Conservation (phyloP, 2,113 vertebrate genomes). For the Rafetus swinhoei region DNA sequence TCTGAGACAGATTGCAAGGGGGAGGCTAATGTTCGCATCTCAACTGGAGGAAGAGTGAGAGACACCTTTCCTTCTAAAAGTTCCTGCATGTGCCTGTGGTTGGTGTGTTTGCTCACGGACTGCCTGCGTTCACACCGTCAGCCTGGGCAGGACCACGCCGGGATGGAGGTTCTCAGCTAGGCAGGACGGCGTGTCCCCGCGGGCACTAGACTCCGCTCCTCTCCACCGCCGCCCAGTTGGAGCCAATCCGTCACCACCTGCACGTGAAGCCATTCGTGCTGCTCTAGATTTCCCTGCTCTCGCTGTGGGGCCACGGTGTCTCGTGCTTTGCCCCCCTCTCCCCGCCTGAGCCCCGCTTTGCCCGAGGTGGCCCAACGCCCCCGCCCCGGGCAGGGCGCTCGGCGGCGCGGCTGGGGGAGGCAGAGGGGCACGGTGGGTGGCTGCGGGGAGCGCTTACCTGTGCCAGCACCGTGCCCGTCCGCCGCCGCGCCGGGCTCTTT, state of each 20-base stretch:
- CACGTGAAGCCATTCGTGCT: too few species aligned
- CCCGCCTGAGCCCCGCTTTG: too few species aligned
- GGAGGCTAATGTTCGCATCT: not conserved
- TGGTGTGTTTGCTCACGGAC: not conserved
- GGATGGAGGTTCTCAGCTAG: not conserved
- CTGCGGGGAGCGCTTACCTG: not conserved
- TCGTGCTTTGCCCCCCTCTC: not conserved
- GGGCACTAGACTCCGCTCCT: not conserved
- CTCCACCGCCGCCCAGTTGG: too few species aligned
- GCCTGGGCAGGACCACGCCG: not conserved
- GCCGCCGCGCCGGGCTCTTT: not conserved
- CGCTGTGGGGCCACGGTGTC: too few species aligned
- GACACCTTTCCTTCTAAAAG: not conserved
- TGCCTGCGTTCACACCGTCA: not conserved
- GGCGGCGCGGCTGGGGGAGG: too few species aligned
- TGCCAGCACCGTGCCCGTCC: not conserved
- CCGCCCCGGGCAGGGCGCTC: too few species aligned
- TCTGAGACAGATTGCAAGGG: not conserved
- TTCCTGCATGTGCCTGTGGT: not conserved
- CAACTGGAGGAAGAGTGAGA: not conserved
- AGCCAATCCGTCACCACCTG: too few species aligned
- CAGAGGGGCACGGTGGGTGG: too few species aligned
- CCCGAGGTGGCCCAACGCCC: too few species aligned
- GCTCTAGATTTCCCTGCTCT: too few species aligned
- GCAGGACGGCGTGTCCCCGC: not conserved